Conservation (phyloP, 2,888 invertebrate species). For the Aricia artaxerxes region DNA sequence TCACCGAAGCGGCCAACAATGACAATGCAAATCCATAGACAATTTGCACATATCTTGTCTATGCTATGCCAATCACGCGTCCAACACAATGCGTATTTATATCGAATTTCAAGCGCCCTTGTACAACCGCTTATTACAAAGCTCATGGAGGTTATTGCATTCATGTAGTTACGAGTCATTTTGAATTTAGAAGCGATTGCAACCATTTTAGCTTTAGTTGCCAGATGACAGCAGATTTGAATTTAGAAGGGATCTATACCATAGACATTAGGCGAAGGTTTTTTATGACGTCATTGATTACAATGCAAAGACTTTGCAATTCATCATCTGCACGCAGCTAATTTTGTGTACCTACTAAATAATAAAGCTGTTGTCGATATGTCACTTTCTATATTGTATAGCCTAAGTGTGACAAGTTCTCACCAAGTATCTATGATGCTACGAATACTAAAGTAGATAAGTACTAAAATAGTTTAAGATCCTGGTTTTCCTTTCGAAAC, state of each 20-base stretch:
- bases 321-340: too few species aligned
- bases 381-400: background rate
- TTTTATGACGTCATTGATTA: background rate
- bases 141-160: background rate
- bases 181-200: background rate
- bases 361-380: too few species aligned
- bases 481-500: conserved; percentile 30
- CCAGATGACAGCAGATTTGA: background rate
- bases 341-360: too few species aligned
- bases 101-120: conserved; percentile 26
- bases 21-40: conserved; percentile 46
- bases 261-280: background rate
- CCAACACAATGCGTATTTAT: conserved; percentile 38
- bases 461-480: conserved; percentile 9
- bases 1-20: conserved; percentile 39
- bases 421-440: background rate
- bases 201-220: background rate
- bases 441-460: background rate
- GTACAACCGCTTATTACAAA: conserved; percentile 24
- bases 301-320: background rate
- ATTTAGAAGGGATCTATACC: background rate
- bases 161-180: background rate
- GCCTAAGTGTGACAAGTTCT: background rate
- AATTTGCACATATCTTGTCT: conserved; percentile 43
- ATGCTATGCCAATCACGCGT: conserved; percentile 45